Conservation (phyloP, 2,797 vertebrate species). For the Hylomyscus alleni region DNA sequence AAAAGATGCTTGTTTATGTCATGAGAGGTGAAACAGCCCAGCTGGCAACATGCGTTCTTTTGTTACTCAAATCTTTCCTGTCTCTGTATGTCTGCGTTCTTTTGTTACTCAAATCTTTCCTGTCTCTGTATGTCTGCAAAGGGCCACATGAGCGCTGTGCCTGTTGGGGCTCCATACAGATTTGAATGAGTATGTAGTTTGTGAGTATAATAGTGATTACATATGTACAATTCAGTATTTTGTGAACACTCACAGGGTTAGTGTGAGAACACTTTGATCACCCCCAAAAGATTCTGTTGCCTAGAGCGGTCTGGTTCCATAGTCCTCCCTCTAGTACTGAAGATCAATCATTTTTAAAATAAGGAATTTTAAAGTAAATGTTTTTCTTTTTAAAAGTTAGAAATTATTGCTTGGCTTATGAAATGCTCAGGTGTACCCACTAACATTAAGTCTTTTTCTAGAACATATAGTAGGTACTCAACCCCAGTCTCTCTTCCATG, state of each 20-base stretch:
- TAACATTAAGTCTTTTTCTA: neutral
- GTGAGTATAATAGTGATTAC: neutral
- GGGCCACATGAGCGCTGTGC: neutral
- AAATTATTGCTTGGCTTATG: conserved; percentile 44
- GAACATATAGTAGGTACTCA: neutral
- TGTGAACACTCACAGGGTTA: neutral
- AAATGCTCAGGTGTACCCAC: conserved; percentile 10
- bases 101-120: neutral
- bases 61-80: neutral
- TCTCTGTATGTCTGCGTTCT: neutral
- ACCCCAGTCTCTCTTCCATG: neutral
- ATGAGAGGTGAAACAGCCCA: neutral
- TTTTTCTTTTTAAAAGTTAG: conserved; percentile 58
- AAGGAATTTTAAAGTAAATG: neutral
- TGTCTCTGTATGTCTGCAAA: conserved; percentile 4
- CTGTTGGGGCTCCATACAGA: neutral
- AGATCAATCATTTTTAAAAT: conserved; percentile 55
- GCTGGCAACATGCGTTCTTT: neutral
- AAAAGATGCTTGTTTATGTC: neutral
- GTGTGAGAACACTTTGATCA: conserved; percentile 35
- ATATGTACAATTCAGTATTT: neutral
- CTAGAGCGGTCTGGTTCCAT: neutral
- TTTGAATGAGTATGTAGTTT: neutral
- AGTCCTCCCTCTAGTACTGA: neutral
- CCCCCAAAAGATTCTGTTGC: neutral